Conservation (phyloP, 2,113 vertebrate species). For the Otus sunia region DNA sequence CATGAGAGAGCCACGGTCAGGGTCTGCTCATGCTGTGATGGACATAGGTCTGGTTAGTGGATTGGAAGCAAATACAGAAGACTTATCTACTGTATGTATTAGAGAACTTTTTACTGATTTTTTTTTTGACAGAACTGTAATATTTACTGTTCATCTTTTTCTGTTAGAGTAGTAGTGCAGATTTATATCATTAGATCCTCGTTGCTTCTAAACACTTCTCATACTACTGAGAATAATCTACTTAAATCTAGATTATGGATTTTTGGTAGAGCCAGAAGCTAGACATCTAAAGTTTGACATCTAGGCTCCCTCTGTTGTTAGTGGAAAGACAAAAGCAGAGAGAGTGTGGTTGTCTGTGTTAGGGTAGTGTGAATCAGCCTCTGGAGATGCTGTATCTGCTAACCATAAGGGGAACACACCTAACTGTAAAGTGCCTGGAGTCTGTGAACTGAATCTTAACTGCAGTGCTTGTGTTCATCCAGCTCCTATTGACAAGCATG, state of each 20-base stretch:
- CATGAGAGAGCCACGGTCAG: slow-evolving; percentile 57
- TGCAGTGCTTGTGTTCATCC: background rate
- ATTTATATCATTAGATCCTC: background rate
- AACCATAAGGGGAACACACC: no score
- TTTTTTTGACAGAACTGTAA: background rate
- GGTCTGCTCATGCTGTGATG: slow-evolving; percentile 85
- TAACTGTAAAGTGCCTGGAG: background rate
- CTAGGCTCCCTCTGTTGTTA: background rate
- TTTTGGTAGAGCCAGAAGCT: background rate
- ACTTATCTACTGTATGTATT: slow-evolving; percentile 79
- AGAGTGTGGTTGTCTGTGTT: background rate
- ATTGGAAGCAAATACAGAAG: slow-evolving; percentile 77
- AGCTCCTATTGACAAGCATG: background rate
- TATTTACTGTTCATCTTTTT: background rate
- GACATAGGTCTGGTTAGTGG: slow-evolving; percentile 89
- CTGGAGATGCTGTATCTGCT: background rate
- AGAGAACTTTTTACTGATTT: background rate
- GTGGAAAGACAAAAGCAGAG: background rate
- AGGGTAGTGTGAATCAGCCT: background rate
- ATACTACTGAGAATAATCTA: background rate
- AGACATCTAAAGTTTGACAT: background rate
- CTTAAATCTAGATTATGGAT: background rate
- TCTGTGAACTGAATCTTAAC: background rate
- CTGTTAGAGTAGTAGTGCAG: background rate
- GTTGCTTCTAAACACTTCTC: background rate